Conservation (phyloP, 2,113 vertebrate genomes). For the Athene noctua region DNA sequence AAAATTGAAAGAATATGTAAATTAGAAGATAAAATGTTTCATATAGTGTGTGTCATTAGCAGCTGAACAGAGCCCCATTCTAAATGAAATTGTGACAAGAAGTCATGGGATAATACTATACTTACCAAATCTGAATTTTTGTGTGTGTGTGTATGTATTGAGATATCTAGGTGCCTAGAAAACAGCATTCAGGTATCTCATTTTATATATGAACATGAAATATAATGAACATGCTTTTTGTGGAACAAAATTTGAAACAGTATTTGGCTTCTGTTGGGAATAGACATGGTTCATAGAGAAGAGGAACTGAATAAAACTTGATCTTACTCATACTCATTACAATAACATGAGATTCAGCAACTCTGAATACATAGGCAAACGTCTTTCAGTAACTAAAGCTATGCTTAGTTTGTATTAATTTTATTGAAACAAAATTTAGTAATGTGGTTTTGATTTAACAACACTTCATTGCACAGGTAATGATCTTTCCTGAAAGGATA, state of each 20-base stretch:
- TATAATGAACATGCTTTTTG: background rate
- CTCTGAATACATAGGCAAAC: background rate
- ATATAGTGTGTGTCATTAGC: background rate
- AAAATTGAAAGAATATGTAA: background rate
- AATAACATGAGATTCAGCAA: background rate
- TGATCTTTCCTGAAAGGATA: background rate
- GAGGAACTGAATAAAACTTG: background rate
- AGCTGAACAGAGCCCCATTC: background rate
- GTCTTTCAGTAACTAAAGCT: background rate
- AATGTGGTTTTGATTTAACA: background rate
- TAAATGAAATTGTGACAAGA: background rate
- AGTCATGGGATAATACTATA: background rate
- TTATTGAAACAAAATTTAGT: background rate
- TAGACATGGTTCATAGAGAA: background rate
- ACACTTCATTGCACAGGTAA: background rate
- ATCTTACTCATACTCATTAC: no score
- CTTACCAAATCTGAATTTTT: background rate
- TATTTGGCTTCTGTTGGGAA: background rate
- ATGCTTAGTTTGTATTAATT: background rate
- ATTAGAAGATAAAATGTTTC: background rate
- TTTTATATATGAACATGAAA: background rate
- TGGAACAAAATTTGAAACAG: background rate
- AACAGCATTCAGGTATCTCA: background rate
- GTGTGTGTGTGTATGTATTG: background rate
- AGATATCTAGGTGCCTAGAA: background rate